A percentile compares a stretch with the other conserved stretches of the same genome.
Evolutionary conservation across 2,113 vertebrate species (phyloP).

Genomic region (Nothobranchius furzeri): DNA sequence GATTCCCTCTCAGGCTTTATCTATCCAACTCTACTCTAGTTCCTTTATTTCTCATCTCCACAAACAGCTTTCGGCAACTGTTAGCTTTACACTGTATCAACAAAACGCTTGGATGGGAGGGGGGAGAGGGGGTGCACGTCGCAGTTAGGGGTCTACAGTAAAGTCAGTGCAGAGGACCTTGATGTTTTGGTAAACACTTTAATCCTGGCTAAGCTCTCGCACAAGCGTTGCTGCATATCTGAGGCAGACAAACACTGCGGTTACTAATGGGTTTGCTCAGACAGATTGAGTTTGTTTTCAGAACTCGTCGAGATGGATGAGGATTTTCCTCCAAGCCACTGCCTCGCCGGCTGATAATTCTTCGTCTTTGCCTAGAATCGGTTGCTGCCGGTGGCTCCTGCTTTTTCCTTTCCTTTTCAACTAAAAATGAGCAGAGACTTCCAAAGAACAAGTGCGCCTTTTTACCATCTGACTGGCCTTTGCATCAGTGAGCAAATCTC

Average conservation of each 20-base stretch:
- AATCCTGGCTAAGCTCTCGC: constrained; percentile 70
- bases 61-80: constrained; percentile 53
- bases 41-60: constrained; percentile 35
- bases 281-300: constrained; percentile 66
- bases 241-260: constrained; percentile 60
- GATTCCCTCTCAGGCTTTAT: constrained; percentile 42
- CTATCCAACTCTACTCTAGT: constrained; percentile 42
- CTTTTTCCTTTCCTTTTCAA: constrained; percentile 25
- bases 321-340: constrained; percentile 50
- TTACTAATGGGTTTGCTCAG: constrained; percentile 72
- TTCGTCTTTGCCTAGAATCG: constrained; percentile 16
- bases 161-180: constrained; percentile 60
- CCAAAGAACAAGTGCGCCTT: constrained; percentile 19
- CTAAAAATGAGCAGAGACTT: constrained; percentile 22
- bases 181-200: constrained; percentile 75
- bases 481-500: constrained; percentile 15
- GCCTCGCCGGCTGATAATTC: constrained; percentile 34
- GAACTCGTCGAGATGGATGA: constrained; percentile 51
- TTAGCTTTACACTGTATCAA: constrained; percentile 60
- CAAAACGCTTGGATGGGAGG: constrained; percentile 40
- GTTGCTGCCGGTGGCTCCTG: constrained; percentile 11
- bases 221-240: constrained; percentile 59
- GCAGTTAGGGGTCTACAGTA: constrained; percentile 46
- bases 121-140: neutral
- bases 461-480: constrained; percentile 9